Percentiles rank a stretch among this genome's conserved stretches.
Conservation (phyloP, 2,888 invertebrate species). For the Drosophila merina region DNA sequence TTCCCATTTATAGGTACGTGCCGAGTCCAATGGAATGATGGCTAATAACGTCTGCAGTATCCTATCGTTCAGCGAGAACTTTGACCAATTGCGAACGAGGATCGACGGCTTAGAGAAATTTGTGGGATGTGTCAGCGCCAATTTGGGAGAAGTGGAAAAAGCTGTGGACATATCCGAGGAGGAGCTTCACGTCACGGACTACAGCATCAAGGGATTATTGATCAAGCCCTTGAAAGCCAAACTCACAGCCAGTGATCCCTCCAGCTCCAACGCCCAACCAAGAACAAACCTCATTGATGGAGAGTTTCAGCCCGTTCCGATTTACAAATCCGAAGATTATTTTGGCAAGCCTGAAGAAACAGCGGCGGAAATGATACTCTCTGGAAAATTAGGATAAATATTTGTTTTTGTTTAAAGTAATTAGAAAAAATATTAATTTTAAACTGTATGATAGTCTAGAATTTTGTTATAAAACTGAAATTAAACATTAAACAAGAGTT, state of each 20-base stretch:
- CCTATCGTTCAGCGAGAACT: slow-evolving; percentile 85
- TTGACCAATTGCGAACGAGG: slow-evolving; percentile 85
- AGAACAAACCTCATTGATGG: slow-evolving; percentile 74
- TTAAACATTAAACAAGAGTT: neutral
- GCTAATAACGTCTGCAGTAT: slow-evolving; percentile 85
- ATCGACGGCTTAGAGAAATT: slow-evolving; percentile 86
- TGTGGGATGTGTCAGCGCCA: slow-evolving; percentile 85
- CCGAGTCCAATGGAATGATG: slow-evolving; percentile 79
- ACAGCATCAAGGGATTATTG: slow-evolving; percentile 85
- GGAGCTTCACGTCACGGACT: slow-evolving; percentile 86
- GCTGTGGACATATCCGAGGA: slow-evolving; percentile 87
- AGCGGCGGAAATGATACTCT: neutral
- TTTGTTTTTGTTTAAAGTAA: neutral
- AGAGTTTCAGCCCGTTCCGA: slow-evolving; percentile 79
- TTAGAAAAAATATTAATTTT: neutral
- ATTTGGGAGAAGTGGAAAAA: slow-evolving; percentile 85
- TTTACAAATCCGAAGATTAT: slow-evolving; percentile 82
- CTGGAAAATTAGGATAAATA: neutral
- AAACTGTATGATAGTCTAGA: neutral
- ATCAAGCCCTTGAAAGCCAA: slow-evolving; percentile 86
- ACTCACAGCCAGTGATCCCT: slow-evolving; percentile 40
- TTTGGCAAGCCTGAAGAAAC: slow-evolving; percentile 59
- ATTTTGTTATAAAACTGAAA: neutral
- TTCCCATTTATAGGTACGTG: slow-evolving; percentile 66
- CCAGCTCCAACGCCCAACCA: slow-evolving; percentile 9